Conservation (phyloP, 2,888 invertebrate species). For the Rhogogaster chlorosoma region DNA sequence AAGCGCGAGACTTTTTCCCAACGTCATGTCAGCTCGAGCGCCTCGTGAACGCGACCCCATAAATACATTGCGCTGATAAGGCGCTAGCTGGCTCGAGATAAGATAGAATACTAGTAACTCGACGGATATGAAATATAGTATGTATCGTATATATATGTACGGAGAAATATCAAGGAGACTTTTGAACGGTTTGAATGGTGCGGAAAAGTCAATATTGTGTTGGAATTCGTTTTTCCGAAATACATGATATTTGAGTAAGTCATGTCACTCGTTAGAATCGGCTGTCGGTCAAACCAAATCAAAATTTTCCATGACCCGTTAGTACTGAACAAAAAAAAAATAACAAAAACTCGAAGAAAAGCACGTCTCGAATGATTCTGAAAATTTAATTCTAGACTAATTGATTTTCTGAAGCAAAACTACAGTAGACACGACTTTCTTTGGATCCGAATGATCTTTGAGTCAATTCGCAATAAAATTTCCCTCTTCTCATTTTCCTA, state of each 20-base stretch:
- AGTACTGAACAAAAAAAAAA: not conserved
- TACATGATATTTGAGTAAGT: not conserved
- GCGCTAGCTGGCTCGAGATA: slow-evolving; percentile 65
- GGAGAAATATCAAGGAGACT: slow-evolving; percentile 25
- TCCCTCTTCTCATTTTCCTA: too few species aligned
- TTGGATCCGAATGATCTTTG: not conserved
- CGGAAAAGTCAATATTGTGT: not conserved
- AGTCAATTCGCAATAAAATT: too few species aligned
- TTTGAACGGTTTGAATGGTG: not conserved
- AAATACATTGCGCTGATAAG: slow-evolving; percentile 73
- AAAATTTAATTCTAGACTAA: not conserved
- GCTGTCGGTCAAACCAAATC: not conserved
- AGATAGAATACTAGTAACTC: slow-evolving; percentile 62
- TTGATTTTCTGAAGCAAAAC: not conserved
- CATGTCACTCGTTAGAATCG: not conserved
- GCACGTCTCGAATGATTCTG: not conserved
- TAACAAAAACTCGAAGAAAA: not conserved
- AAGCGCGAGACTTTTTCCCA: slow-evolving; percentile 5
- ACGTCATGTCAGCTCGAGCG: slow-evolving; percentile 3
- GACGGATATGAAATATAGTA: slow-evolving; percentile 14
- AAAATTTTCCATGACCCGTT: not conserved
- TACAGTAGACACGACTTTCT: not conserved
- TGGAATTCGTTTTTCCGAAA: not conserved
- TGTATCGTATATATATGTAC: not conserved
- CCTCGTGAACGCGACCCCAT: slow-evolving; percentile 67